Percentiles rank a stretch among this genome's conserved stretches.
These are phyloP conservation scores for Equus przewalskii DNA, from an alignment of 2,113 vertebrate genomes.

Conservation along the genomic window DNA sequence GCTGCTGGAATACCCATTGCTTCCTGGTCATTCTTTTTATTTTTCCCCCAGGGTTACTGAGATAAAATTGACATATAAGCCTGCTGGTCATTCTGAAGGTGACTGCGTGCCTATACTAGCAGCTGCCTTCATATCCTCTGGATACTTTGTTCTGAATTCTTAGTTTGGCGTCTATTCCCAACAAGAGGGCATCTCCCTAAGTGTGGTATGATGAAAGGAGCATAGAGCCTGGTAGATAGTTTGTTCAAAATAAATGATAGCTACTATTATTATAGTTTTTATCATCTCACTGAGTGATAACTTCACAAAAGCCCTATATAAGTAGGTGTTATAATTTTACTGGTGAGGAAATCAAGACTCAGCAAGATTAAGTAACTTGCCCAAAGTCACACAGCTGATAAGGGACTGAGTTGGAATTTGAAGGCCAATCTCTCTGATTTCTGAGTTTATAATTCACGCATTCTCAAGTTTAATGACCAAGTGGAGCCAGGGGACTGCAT, in stretches of 20 bases:
- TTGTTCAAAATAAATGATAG: slow-evolving; percentile 5
- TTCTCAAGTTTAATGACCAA: slow-evolving; percentile 18
- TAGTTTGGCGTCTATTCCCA: not conserved
- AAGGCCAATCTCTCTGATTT: not conserved
- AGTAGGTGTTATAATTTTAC: not conserved
- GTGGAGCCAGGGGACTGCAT: not conserved
- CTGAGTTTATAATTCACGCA: not conserved
- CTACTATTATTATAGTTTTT: not conserved
- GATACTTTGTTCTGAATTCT: slow-evolving; percentile 37
- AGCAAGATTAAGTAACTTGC: not conserved
- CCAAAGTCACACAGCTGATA: not conserved
- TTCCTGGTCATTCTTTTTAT: not conserved
- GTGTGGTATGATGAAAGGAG: not conserved
- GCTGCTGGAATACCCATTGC: not conserved
- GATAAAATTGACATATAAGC: not conserved
- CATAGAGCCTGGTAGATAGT: not conserved
- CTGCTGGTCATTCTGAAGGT: not conserved
- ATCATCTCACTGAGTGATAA: not conserved
- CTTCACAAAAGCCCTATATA: not conserved
- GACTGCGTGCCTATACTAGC: not conserved
- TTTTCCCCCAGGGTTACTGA: not conserved
- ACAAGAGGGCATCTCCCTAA: not conserved
- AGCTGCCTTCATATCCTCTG: not conserved
- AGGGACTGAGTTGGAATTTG: not conserved
- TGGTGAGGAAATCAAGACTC: slow-evolving; percentile 17